These are phyloP conservation scores for Natrix natrix DNA, from an alignment of 2,797 vertebrate genomes.

Conservation along the genomic window DNA sequence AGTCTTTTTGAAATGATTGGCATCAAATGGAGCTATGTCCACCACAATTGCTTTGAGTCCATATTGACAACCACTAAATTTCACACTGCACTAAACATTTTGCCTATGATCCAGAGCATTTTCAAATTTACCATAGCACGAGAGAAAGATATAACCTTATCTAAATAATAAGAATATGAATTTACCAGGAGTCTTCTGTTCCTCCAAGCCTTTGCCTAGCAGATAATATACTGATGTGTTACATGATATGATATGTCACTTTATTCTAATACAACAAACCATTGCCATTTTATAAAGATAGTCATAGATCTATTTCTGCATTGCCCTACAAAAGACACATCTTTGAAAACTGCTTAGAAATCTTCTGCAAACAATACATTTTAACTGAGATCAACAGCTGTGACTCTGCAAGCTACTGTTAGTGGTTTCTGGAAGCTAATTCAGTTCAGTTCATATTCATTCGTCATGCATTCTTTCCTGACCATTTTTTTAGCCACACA, in stretches of 20 bases:
- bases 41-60: not conserved
- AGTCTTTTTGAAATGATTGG: not conserved
- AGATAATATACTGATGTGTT: slow-evolving; percentile 2
- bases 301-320: slow-evolving; percentile 52
- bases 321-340: slow-evolving; percentile 67
- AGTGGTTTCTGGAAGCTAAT: slow-evolving; percentile 82
- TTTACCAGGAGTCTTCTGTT: slow-evolving; percentile 17
- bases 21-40: not conserved
- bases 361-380: slow-evolving; percentile 79
- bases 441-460: slow-evolving; percentile 31
- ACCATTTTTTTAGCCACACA: not conserved
- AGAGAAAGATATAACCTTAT: not conserved
- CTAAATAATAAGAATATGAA: not conserved
- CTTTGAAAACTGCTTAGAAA: slow-evolving; percentile 73
- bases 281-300: slow-evolving; percentile 25
- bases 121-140: not conserved
- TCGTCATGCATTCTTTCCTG: not conserved
- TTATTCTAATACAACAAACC: slow-evolving; percentile 53
- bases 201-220: slow-evolving; percentile 1
- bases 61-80: not conserved
- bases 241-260: slow-evolving; percentile 27
- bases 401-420: slow-evolving; percentile 84
- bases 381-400: slow-evolving; percentile 86
- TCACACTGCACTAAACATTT: not conserved
- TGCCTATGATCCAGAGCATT: not conserved